Percentiles rank a stretch among this genome's conserved stretches.
phyloP scores from a whole-genome alignment of 2,113 vertebrate genomes.

The Lamprologus ornatipinnis region DNA sequence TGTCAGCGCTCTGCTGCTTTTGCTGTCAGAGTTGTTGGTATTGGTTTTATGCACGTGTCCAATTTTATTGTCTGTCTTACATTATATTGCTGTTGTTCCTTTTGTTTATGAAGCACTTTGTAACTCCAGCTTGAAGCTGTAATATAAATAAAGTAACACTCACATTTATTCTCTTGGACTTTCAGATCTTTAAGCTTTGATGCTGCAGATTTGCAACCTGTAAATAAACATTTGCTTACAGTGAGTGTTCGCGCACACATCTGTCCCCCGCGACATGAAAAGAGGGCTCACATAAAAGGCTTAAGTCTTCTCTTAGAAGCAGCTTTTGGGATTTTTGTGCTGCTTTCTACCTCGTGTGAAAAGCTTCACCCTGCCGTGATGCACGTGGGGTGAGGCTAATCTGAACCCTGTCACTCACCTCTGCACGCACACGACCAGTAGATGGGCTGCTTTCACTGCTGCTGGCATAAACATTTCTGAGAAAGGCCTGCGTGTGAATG shows the following conservation, averaged over 20 bases:
- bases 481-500: slow-evolving; percentile 14
- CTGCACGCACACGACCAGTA: background rate
- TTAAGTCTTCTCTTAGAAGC: background rate
- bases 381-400: background rate
- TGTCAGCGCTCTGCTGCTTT: background rate
- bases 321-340: background rate
- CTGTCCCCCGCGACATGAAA: slow-evolving; percentile 23
- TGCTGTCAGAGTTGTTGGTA: background rate
- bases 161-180: background rate
- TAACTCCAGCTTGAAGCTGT: background rate
- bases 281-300: slow-evolving; percentile 21
- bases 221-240: slow-evolving; percentile 24
- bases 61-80: background rate
- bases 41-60: background rate
- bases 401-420: slow-evolving; percentile 9
- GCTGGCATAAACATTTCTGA: background rate
- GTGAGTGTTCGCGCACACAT: slow-evolving; percentile 1
- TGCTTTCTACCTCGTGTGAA: background rate
- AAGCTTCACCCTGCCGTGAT: background rate
- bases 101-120: slow-evolving; percentile 6
- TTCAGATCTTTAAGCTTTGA: slow-evolving; percentile 1
- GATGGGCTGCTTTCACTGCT: slow-evolving; percentile 4
- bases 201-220: background rate
- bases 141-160: background rate
- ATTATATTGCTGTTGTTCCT: background rate